Evolutionary conservation across 2,888 invertebrate species (phyloP).

Genomic region (Mycogona germanica): DNA sequence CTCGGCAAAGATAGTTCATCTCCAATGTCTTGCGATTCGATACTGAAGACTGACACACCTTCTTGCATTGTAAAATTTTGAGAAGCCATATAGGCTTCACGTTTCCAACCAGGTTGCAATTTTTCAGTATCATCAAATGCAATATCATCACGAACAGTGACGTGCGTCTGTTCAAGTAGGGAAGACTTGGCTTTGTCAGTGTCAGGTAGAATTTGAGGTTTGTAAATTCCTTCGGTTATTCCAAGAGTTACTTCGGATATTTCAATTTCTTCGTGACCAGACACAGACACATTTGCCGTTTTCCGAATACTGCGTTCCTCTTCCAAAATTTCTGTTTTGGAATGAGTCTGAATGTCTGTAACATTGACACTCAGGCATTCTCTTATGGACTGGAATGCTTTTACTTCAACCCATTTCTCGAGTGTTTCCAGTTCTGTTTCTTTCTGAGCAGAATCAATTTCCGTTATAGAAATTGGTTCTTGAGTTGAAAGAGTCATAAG

Average conservation of each 20-base stretch:
- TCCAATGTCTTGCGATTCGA: conserved; percentile 8
- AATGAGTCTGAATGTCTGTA: neutral
- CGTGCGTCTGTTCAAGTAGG: conserved; percentile 7
- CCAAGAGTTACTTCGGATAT: conserved; percentile 3
- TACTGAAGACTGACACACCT: conserved; percentile 2
- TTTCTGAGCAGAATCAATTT: conserved; percentile 50
- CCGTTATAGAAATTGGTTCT: conserved; percentile 46
- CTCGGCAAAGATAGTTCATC: neutral
- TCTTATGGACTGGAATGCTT: neutral
- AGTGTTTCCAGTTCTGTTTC: conserved; percentile 28
- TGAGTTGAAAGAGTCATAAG: conserved; percentile 40
- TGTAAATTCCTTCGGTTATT: conserved; percentile 2
- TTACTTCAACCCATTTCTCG: neutral
- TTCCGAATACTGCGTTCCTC: neutral
- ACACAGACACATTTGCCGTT: neutral
- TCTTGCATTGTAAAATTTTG: conserved; percentile 7
- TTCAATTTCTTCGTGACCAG: neutral
- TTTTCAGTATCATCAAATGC: neutral
- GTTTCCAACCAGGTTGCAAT: conserved; percentile 3
- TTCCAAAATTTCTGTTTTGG: neutral
- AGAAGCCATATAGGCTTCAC: conserved; percentile 6
- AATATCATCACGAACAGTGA: neutral
- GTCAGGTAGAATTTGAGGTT: neutral
- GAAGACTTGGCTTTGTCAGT: neutral
- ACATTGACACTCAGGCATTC: conserved; percentile 5